Base-by-base conservation (phyloP, 2,888 invertebrate species). In the Eupsilia transversa region DNA sequence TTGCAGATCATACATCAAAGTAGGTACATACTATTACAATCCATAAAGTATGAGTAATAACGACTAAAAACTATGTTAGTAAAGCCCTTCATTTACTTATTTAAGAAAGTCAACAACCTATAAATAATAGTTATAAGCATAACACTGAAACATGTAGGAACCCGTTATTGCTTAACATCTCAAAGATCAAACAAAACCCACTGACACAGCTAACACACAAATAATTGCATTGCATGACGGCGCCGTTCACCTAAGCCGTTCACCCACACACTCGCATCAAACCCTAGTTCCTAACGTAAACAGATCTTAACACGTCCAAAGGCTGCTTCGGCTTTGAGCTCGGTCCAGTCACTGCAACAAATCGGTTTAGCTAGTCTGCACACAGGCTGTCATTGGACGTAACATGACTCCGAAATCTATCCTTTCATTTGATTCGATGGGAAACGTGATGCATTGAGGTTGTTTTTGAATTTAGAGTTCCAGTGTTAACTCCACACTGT, bases 251-350 rank as follows among this genome's bases (percentile, higher is more conserved):
- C 41, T 49, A 68, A 81, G n/a, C 60, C 23, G 12, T 5, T 9
- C 33, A 64, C 27, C 14, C n/a, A 74, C 60, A 79, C 46, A 49
- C 23, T 30, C 14, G 14, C 52, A 64, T 74, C 33, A 66, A 69
- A 46, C 30, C 27, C 54, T 20, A 38, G 69, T 35, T 71, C 0
- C 56, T 3, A 82, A 59, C 27, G 72, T 72, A 82, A 82, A 84
- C 63, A 84, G 65, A 80, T 84, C 76, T 80, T 76, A 84, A 87
- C 74, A 85, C 74, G 54, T 72, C 57, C 63, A 74, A 52, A 72
- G 64, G 61, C 54, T 57, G 72, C 74, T 71, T 63, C 71, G 27
- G 70, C 85, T 80, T 84, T 86, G 77, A 79, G 82, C 64, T 74
- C 23, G 56, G 49, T 57, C 59, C 63, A 78, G 74, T 73, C 59